Evolutionary conservation across 1,140 invertebrate species (phyloP).

Genomic region (Anastrepha obliqua): DNA sequence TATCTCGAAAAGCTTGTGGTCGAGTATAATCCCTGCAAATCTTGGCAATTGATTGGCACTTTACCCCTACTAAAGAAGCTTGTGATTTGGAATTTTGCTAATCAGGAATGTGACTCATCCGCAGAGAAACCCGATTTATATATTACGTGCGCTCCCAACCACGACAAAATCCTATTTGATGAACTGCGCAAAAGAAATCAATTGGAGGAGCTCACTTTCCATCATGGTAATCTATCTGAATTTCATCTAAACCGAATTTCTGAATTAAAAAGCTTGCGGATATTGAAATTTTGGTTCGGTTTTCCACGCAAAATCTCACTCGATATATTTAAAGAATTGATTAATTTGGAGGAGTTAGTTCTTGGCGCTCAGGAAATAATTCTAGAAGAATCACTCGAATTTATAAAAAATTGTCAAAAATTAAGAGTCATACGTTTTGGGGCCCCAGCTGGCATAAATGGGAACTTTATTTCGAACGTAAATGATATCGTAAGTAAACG

Average conservation of each 20-base stretch:
- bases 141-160: background rate
- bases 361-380: background rate
- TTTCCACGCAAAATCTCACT: background rate
- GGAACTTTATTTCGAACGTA: background rate
- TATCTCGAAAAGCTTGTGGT: background rate
- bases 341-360: background rate
- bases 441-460: background rate
- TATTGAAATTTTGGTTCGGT: background rate
- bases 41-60: conserved; percentile 14
- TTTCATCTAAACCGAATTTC: background rate
- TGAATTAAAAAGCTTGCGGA: background rate
- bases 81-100: background rate
- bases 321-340: background rate
- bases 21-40: conserved; percentile 8
- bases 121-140: background rate
- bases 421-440: background rate
- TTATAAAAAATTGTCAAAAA: background rate
- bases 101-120: background rate
- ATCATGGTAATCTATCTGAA: background rate
- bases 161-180: background rate
- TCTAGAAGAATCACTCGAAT: background rate
- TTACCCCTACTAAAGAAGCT: background rate
- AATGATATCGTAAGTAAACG: background rate
- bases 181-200: background rate
- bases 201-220: background rate